Evolutionary conservation across 2,113 vertebrate species (phyloP), one percentile per base, ranked within the genome.

Genomic region (Halichoerus grypus): DNA sequence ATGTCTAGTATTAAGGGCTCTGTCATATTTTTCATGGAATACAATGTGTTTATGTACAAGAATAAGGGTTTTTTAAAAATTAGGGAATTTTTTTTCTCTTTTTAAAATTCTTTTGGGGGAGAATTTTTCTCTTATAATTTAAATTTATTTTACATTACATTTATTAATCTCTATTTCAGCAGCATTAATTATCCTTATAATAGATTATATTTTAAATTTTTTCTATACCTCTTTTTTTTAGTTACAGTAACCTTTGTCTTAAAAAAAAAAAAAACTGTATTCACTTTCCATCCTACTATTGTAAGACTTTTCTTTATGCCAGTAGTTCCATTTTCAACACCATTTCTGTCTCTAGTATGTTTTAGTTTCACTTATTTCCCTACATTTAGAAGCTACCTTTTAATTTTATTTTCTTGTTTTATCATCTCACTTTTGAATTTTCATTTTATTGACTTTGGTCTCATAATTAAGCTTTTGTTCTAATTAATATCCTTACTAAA

Each of bases 321-420:
- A 69, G 1, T 84, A 69, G 49, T 83, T 89, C 14, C 57, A 67
- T 59, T 61, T 80, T 85, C 53, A 53, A 12, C 18, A 91, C 71
- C 51, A 69, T 49, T 76, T 76, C 24, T 76, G 26, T 76, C 26
- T 76, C 14, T 76, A 74, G 7, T 74, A 4, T 76, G 24, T 49
- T 76, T 76, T 46, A 76, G 42, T 76, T 76, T 28, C 42, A 49
- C 42, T 49, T 74, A 49, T 55, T 76, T 96, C 9, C 49, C 74
- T 69, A 93, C 65, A n/a, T 51, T 84, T 72, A 67, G 15, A 83
- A 77, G 33, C 18, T 59, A 51, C 7, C 6, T 96, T 88, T 42
- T 63, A 53, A 59, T 42, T 95, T 88, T 63, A 51, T 96, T 93
- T 93, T 83, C 57, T 57, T 77, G 19, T 31, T 77, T 46, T 31